These are phyloP conservation scores for Eupithecia dodoneata DNA, from an alignment of 2,888 invertebrate genomes.

Conservation along the genomic window DNA sequence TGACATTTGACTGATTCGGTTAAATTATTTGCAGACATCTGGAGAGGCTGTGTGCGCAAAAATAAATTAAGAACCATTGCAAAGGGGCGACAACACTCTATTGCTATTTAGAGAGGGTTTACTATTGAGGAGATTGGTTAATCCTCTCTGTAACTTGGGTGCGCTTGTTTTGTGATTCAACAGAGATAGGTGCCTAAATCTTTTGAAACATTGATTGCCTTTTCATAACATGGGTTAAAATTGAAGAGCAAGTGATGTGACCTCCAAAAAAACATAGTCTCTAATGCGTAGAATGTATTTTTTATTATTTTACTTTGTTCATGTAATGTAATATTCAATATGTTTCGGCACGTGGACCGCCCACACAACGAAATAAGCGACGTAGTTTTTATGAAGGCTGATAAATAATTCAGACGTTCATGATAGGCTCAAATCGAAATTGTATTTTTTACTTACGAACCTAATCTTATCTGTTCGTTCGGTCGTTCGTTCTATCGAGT, in stretches of 20 bases:
- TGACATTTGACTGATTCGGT: neutral
- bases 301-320: neutral
- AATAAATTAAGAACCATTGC: neutral
- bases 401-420: neutral
- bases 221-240: too few relatives aligned
- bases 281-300: neutral
- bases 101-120: too few relatives aligned
- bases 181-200: too few relatives aligned
- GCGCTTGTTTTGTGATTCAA: too few relatives aligned
- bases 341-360: neutral
- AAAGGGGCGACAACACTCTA: too few relatives aligned
- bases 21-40: neutral
- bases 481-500: too few relatives aligned
- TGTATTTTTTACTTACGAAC: neutral
- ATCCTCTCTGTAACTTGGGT: too few relatives aligned
- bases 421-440: neutral
- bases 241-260: too few relatives aligned
- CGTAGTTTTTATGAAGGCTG: neutral
- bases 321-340: neutral
- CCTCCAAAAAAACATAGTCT: too few relatives aligned
- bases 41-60: neutral
- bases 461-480: neutral
- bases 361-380: neutral
- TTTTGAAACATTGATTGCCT: too few relatives aligned
- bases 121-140: too few relatives aligned